These are phyloP conservation scores for Pseudorectes ferrugineus DNA, from an alignment of 2,113 vertebrate species.

Conservation along the genomic window DNA sequence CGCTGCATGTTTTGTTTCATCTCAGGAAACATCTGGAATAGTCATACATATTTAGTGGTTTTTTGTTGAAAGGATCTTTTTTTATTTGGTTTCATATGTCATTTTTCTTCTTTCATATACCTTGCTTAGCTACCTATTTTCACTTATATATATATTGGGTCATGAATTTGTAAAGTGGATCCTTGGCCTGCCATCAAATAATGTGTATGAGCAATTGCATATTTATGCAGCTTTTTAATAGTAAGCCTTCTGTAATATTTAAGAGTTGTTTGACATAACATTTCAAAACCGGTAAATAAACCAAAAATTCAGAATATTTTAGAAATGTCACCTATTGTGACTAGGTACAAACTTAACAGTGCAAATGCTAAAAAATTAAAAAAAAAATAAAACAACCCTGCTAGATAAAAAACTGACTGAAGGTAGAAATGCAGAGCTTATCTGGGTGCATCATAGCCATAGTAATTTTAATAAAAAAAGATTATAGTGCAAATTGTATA, in stretches of 20 bases:
- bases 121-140: slow-evolving; percentile 54
- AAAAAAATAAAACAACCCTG: background rate
- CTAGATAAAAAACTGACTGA: background rate
- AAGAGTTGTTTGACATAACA: background rate
- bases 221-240: background rate
- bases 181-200: background rate
- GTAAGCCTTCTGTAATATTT: background rate
- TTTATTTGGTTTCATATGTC: slow-evolving; percentile 37
- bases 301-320: background rate
- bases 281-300: background rate
- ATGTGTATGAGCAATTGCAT: background rate
- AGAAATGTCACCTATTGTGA: background rate
- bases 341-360: background rate
- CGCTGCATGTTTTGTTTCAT: slow-evolving; percentile 57
- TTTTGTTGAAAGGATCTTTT: slow-evolving; percentile 55
- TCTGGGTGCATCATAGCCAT: background rate
- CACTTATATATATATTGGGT: background rate
- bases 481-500: background rate
- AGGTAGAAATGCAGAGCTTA: background rate
- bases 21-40: slow-evolving; percentile 65
- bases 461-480: background rate
- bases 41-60: slow-evolving; percentile 17
- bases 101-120: slow-evolving; percentile 48
- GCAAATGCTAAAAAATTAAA: background rate
- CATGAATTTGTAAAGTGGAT: background rate